phyloP scores from a whole-genome alignment of 2,888 invertebrate species.

The Calameuta filiformis region DNA sequence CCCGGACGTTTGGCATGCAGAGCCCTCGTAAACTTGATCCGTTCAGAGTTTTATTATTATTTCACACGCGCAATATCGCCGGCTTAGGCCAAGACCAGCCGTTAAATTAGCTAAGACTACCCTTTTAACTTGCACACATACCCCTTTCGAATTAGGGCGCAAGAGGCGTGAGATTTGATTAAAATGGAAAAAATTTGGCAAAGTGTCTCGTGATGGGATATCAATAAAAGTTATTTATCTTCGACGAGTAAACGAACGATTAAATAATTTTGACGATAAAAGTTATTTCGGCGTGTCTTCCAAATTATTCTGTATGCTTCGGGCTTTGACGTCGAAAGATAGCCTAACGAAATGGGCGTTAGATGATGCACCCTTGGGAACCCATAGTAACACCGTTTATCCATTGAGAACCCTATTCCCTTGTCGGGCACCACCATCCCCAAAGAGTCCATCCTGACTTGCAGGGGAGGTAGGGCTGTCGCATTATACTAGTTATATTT shows the following conservation, averaged over 20 bases:
- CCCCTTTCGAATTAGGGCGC: conserved; percentile 17
- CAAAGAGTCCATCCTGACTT: conserved; percentile 6
- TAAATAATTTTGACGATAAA: neutral
- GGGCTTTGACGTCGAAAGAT: conserved; percentile 32
- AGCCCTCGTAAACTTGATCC: conserved; percentile 62
- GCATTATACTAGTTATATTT: conserved; percentile 54
- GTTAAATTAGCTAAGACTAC: conserved; percentile 63
- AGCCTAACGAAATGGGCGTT: conserved; percentile 64
- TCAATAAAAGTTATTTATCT: conserved; percentile 46
- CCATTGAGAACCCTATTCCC: conserved; percentile 61
- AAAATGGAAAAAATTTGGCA: conserved; percentile 15
- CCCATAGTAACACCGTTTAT: conserved; percentile 67
- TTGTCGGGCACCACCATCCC: conserved; percentile 28
- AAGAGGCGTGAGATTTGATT: conserved; percentile 21
- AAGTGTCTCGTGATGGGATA: conserved; percentile 22
- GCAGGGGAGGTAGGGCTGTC: neutral
- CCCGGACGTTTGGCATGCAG: conserved; percentile 19
- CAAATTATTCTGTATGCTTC: neutral
- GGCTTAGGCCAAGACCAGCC: conserved; percentile 48
- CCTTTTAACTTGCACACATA: conserved; percentile 22
- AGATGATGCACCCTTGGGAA: conserved; percentile 63
- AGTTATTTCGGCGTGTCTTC: neutral
- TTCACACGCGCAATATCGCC: conserved; percentile 62
- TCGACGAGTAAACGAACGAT: neutral
- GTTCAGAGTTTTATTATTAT: conserved; percentile 65